Percentiles rank a stretch among this genome's conserved stretches.
phyloP scores from a whole-genome alignment of 2,888 invertebrate species.

The Orthosia gothica region DNA sequence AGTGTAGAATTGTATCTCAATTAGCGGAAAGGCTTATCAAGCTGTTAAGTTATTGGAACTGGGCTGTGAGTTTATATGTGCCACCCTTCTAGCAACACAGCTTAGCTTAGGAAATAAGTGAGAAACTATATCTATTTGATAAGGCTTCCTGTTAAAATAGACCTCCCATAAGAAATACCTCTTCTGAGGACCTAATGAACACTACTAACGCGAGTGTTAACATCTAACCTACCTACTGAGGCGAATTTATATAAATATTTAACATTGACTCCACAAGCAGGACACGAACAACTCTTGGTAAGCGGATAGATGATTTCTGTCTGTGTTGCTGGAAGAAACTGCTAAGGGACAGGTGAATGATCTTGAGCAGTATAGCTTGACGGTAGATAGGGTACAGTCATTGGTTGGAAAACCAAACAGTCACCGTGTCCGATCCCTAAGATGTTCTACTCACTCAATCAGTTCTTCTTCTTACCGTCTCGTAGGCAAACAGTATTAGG shows the following conservation, averaged over 20 bases:
- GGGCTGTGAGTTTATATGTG: conserved; percentile 3
- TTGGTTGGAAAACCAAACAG: too few relatives aligned
- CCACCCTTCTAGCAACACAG: conserved; percentile 15
- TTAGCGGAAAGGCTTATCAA: conserved; percentile 48
- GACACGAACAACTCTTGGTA: neutral
- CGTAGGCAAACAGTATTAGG: too few relatives aligned
- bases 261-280: too few relatives aligned
- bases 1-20: conserved; percentile 52
- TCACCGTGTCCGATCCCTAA: too few relatives aligned
- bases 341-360: too few relatives aligned
- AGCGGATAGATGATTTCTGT: neutral
- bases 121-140: neutral
- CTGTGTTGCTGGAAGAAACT: too few relatives aligned
- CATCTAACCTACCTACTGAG: neutral
- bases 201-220: neutral
- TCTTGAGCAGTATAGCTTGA: too few relatives aligned
- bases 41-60: conserved; percentile 38
- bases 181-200: neutral
- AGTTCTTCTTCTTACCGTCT: too few relatives aligned
- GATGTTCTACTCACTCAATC: too few relatives aligned
- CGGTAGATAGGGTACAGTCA: too few relatives aligned
- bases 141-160: neutral
- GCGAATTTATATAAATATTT: too few relatives aligned
- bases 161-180: neutral
- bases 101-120: conserved; percentile 8